Base-by-base conservation (phyloP, 1,140 invertebrate species). In the Colletes gigas region DNA sequence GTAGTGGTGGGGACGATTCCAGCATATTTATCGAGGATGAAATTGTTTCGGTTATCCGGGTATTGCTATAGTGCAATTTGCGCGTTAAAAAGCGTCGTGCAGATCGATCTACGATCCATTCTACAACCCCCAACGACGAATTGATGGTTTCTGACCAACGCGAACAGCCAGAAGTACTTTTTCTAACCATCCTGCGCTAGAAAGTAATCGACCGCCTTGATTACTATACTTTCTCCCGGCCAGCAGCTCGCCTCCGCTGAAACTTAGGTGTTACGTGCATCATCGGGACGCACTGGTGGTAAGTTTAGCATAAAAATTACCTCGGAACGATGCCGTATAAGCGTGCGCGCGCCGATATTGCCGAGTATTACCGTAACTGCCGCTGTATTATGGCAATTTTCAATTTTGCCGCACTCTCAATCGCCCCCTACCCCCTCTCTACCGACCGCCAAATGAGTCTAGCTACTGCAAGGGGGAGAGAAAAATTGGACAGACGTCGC, bases 311-410 rank as follows among this genome's bases (percentile, higher is more conserved):
- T 86, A 86, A 85, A 86, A 86, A 85, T 80, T 62, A 17, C 39
- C 76, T 83, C 41, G 71, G 70, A 86, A 83, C 83, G 76, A 83
- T 78, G 66, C 83, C 62, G 76, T 80, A 70, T 62, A 72, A 79
- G 55, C 81, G 68, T 21, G 70, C 71, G 72, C 67, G 68, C 81
- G 75, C 7, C 17, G 47, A 80, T 74, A 86, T 86, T 86, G 83
- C 79, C 52, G 76, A 73, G 81, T 73, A 86, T 86, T 86, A 86
- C 81, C 81, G 65, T 86, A 86, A 86, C 84, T 86, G 67, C 85
- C 84, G 63, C 59, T 62, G 76, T 70, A 86, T 86, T 86, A 86
- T 83, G 76, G 85, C 85, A 86, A 86, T 86, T 86, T 86, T 86
- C 85, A 86, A 86, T 86, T 86, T 86, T 84, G 75, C 81, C 77